phyloP scores from a whole-genome alignment of 2,113 vertebrate genomes.

The Aegithalos caudatus region DNA sequence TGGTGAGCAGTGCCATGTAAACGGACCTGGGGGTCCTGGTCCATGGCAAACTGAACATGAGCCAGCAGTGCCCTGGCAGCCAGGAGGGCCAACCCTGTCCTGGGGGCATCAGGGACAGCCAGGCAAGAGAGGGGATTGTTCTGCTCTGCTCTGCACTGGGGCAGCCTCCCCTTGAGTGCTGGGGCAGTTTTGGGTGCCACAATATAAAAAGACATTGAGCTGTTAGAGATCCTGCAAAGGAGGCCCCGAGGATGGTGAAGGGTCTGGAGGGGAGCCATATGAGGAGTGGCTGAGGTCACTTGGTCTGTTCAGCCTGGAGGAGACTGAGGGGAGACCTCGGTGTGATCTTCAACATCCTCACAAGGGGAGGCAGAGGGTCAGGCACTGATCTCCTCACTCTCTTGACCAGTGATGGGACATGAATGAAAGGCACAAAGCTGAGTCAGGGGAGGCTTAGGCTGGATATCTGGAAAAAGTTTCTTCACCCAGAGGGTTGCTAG shows the following conservation, averaged over 20 bases:
- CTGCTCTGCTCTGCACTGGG: rapidly evolving
- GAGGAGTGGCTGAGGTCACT: not conserved
- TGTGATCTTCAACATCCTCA: not conserved
- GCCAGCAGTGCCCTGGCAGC: not conserved
- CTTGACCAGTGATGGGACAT: rapidly evolving
- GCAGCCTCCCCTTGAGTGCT: rapidly evolving
- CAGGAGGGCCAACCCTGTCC: not conserved
- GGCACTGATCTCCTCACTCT: not conserved
- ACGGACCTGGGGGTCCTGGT: not conserved
- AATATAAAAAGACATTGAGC: not conserved
- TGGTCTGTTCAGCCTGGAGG: not conserved
- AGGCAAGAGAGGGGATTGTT: not conserved
- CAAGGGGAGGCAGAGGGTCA: not conserved
- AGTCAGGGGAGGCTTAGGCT: not conserved
- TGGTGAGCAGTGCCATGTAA: rapidly evolving
- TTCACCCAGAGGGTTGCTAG: not conserved
- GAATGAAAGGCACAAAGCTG: not conserved
- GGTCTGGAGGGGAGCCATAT: rapidly evolving
- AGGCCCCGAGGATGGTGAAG: not conserved
- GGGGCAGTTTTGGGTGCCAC: not conserved
- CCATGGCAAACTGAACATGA: not conserved
- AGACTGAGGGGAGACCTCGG: not conserved
- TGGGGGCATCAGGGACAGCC: not conserved
- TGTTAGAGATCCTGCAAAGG: not conserved
- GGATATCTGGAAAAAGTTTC: not conserved